phyloP scores from a whole-genome alignment of 2,797 vertebrate genomes.

The Betta splendens region DNA sequence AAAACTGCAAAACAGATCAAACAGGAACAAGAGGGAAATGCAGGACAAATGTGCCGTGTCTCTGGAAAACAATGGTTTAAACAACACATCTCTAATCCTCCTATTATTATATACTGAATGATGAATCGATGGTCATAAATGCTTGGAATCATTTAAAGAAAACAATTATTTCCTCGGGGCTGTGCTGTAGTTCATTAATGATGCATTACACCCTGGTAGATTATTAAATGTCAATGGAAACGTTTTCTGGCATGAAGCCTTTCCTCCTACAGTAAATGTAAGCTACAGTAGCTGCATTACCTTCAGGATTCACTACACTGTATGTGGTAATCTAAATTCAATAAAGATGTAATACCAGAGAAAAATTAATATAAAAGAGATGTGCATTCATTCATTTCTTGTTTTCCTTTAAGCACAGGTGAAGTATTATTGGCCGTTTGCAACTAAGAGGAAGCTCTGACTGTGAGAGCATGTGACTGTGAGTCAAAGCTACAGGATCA shows the following conservation, averaged over 20 bases:
- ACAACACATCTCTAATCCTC: neutral
- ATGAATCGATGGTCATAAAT: constrained; percentile 18
- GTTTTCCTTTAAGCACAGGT: neutral
- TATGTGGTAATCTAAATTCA: no score
- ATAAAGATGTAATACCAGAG: no score
- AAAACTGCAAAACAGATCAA: no score
- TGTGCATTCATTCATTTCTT: no score
- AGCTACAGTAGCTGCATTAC: no score
- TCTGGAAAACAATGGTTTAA: neutral
- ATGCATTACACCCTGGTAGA: constrained; percentile 40
- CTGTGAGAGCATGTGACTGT: neutral
- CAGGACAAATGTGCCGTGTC: neutral
- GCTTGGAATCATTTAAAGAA: neutral
- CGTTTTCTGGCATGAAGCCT: constrained; percentile 28
- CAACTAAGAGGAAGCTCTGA: neutral
- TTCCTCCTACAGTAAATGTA: no score
- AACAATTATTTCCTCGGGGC: constrained; percentile 25
- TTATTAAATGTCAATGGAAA: constrained; percentile 57
- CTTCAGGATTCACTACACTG: no score
- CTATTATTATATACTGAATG: neutral
- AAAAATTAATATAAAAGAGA: no score
- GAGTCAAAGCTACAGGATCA: constrained; percentile 13
- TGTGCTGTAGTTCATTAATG: constrained; percentile 26
- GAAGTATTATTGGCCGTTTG: neutral
- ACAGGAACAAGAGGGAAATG: neutral